These are phyloP conservation scores for Laticauda laticaudata DNA, from an alignment of 2,113 vertebrate genomes.

Conservation along the genomic window DNA sequence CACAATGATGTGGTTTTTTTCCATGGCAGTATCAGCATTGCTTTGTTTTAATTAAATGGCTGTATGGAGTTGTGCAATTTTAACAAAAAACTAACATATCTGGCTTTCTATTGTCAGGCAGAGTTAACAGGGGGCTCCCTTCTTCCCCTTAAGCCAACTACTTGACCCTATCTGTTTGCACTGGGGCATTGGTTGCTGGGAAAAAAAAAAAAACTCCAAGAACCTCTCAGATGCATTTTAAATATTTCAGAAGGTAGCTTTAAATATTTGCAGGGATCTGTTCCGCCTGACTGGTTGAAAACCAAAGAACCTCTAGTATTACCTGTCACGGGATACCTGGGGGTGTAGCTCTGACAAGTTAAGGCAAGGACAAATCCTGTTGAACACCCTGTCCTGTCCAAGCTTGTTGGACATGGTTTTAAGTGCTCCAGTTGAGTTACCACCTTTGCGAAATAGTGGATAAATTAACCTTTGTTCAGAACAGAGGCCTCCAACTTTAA, in stretches of 20 bases:
- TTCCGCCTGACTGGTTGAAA: conserved; percentile 19
- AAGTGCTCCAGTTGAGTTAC: conserved; percentile 13
- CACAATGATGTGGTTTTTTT: not conserved
- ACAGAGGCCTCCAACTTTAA: not conserved
- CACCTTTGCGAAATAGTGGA: conserved; percentile 26
- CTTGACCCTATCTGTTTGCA: too few species aligned
- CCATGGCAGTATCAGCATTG: not conserved
- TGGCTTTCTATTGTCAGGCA: not conserved
- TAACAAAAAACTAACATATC: not conserved
- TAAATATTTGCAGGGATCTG: not conserved
- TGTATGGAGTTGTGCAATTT: not conserved
- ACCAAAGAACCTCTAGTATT: not conserved
- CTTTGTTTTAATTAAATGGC: not conserved
- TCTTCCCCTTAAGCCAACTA: not conserved
- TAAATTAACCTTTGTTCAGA: not conserved
- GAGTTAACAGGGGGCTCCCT: not conserved
- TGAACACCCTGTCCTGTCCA: conserved; percentile 40
- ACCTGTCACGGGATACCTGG: conserved; percentile 26
- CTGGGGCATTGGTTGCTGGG: not conserved
- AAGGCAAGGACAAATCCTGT: not conserved
- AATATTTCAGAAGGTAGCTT: not conserved
- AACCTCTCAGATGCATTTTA: not conserved
- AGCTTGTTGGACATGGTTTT: conserved; percentile 2
- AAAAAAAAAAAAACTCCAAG: not conserved
- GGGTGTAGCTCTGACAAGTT: conserved; percentile 47